Conservation (phyloP, 2,888 invertebrate genomes). For the Eupsilia transversa region DNA sequence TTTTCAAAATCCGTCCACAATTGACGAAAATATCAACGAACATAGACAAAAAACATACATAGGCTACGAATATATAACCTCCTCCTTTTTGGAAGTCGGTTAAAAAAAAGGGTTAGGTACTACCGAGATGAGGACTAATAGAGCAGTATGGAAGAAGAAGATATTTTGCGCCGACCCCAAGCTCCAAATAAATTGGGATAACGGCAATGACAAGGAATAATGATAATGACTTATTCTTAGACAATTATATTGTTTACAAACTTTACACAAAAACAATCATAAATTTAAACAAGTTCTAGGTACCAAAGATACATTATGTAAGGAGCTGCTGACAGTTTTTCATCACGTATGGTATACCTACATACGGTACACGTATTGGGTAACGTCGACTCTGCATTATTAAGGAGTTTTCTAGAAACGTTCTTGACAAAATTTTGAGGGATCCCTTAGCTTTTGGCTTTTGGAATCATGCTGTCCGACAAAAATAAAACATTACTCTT, state of each 20-base stretch:
- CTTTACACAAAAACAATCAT: not conserved
- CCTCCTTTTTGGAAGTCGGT: too few relatives aligned
- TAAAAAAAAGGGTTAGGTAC: not conserved
- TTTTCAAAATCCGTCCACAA: too few relatives aligned
- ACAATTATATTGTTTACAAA: not conserved
- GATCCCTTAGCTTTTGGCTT: not conserved
- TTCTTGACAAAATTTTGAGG: not conserved
- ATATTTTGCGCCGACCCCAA: not conserved
- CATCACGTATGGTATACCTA: slow-evolving; percentile 7
- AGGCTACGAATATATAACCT: too few relatives aligned
- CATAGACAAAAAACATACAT: too few relatives aligned
- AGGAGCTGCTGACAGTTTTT: slow-evolving; percentile 20
- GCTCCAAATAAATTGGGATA: not conserved
- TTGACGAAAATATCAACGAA: too few relatives aligned
- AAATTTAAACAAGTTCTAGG: not conserved
- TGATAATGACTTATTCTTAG: too few relatives aligned
- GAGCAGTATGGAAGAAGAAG: not conserved
- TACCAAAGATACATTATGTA: slow-evolving; percentile 9
- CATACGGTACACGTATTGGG: slow-evolving; percentile 16
- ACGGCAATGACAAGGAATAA: not conserved
- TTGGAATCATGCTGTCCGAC: not conserved
- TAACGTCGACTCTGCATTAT: slow-evolving; percentile 12
- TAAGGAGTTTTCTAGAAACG: not conserved
- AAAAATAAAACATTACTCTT: not conserved
- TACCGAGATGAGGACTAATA: not conserved